A percentile compares a stretch with the other conserved stretches of the same genome.
These are phyloP conservation scores for Enteromius argenteus DNA, from an alignment of 2,797 vertebrate genomes.

Conservation along the genomic window DNA sequence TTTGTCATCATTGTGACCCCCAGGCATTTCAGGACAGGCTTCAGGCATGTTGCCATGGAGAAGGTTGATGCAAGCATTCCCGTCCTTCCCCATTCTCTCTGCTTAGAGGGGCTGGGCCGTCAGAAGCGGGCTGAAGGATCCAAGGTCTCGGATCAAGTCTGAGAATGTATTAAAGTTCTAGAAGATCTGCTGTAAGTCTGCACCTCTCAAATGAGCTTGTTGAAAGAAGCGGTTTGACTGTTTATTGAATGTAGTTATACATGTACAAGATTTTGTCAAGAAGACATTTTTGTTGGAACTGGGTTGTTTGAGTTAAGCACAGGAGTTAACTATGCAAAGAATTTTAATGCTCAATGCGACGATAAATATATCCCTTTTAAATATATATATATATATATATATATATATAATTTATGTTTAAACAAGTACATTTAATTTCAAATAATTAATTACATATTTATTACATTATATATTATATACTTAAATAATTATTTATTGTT, in stretches of 20 bases:
- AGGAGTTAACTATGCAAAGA: constrained; percentile 5
- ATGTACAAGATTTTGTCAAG: constrained; percentile 15
- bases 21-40: constrained; percentile 60
- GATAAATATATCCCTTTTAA: background rate
- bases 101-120: background rate
- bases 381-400: background rate
- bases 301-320: constrained; percentile 12
- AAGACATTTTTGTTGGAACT: constrained; percentile 10
- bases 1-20: constrained; percentile 59
- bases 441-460: too few species aligned
- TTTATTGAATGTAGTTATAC: constrained; percentile 28
- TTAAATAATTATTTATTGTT: too few species aligned
- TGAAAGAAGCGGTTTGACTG: constrained; percentile 1
- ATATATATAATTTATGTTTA: too few species aligned
- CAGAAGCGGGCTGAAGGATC: background rate
- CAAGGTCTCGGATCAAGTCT: background rate
- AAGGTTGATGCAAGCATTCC: constrained; percentile 65
- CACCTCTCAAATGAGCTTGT: constrained; percentile 8
- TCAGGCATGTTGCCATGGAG: constrained; percentile 72
- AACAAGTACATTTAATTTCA: too few species aligned
- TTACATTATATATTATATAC: too few species aligned
- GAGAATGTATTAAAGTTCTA: constrained; percentile 10
- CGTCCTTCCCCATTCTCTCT: constrained; percentile 56
- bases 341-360: background rate
- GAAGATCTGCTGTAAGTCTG: constrained; percentile 5